phyloP scores from a whole-genome alignment of 2,113 vertebrate genomes.

The Hippolais icterina region DNA sequence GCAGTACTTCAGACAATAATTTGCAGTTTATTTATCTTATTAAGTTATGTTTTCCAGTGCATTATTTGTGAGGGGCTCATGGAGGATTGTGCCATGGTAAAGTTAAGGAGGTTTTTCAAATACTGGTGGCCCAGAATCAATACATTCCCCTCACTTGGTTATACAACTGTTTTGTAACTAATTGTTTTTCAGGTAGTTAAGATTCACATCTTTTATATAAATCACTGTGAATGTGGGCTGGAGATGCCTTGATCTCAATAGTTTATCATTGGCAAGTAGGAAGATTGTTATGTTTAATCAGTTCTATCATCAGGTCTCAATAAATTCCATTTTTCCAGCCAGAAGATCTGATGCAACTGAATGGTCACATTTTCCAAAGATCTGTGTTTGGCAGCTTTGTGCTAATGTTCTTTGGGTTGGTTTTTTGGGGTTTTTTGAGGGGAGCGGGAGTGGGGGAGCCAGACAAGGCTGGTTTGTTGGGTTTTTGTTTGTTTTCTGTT shows the following conservation, averaged over 20 bases:
- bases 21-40: background rate
- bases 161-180: background rate
- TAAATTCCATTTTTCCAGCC: background rate
- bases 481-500: background rate
- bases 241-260: background rate
- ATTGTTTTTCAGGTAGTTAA: background rate
- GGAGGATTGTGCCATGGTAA: background rate
- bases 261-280: background rate
- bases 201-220: background rate
- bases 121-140: background rate
- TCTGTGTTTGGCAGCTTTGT: background rate
- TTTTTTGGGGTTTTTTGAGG: background rate
- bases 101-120: background rate
- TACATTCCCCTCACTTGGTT: background rate
- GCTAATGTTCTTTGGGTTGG: background rate
- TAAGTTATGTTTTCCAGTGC: background rate
- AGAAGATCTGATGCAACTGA: background rate
- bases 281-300: background rate
- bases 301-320: background rate
- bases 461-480: background rate
- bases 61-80: background rate
- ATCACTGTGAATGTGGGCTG: background rate
- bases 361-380: background rate
- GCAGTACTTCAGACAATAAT: background rate
- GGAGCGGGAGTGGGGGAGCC: rapidly evolving